A percentile compares a stretch with the other conserved stretches of the same genome.
These are phyloP conservation scores for Cydia amplana DNA, from an alignment of 1,140 invertebrate species.

Conservation along the genomic window DNA sequence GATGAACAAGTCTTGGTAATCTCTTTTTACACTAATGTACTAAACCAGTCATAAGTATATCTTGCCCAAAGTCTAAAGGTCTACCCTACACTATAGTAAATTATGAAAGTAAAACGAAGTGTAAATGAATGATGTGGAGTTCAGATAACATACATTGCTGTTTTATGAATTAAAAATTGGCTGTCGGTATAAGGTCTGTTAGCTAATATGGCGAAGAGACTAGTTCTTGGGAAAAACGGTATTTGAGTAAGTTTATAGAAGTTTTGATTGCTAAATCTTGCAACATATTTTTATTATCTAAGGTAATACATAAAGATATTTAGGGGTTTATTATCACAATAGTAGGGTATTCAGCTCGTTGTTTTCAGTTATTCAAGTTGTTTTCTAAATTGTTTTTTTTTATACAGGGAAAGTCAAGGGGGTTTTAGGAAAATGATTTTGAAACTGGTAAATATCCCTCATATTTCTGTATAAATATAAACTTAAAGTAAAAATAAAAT, in stretches of 20 bases:
- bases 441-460: too few species aligned
- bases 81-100: not conserved
- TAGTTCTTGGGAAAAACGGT: not conserved
- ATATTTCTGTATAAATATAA: too few species aligned
- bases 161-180: slow-evolving; percentile 14
- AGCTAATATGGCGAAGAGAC: slow-evolving; percentile 5
- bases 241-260: not conserved
- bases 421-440: too few species aligned
- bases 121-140: slow-evolving; percentile 24
- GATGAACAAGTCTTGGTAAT: too few species aligned
- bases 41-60: too few species aligned
- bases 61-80: not conserved
- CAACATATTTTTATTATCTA: not conserved
- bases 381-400: too few species aligned
- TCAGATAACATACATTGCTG: slow-evolving; percentile 11
- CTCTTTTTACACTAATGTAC: too few species aligned
- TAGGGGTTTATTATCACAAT: too few species aligned
- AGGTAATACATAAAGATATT: not conserved
- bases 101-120: not conserved
- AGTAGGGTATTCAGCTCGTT: too few species aligned
- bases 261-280: not conserved
- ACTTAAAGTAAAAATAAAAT: too few species aligned
- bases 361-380: too few species aligned
- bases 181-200: slow-evolving; percentile 8
- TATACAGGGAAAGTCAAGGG: too few species aligned